Evolutionary conservation across 1,140 invertebrate species (phyloP).

Genomic region (Diabrotica virgifera): DNA sequence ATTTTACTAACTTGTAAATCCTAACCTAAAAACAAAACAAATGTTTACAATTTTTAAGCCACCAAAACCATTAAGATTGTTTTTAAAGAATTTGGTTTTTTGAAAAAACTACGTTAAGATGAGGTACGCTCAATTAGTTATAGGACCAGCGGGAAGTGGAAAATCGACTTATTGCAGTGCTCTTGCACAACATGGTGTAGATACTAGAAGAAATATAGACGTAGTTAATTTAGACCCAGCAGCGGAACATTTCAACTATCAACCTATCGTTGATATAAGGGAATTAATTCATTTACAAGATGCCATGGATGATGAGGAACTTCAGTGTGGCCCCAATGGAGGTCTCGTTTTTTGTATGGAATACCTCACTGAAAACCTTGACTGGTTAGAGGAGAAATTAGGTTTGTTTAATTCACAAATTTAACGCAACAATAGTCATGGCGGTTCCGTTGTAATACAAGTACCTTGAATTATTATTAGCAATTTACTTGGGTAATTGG

Average conservation of each 20-base stretch:
- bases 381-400: slow-evolving; percentile 87
- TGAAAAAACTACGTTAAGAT: slow-evolving; percentile 52
- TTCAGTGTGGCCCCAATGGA: slow-evolving; percentile 95
- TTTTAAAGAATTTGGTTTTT: neutral
- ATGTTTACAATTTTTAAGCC: no score
- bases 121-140: slow-evolving; percentile 91
- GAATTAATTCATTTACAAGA: slow-evolving; percentile 94
- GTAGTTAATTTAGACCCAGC: slow-evolving; percentile 98
- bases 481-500: no score
- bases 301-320: slow-evolving; percentile 92
- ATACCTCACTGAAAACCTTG: slow-evolving; percentile 85
- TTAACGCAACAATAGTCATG: no score
- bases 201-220: slow-evolving; percentile 70
- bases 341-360: slow-evolving; percentile 96
- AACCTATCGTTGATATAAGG: slow-evolving; percentile 82
- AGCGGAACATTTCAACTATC: slow-evolving; percentile 93
- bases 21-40: no score
- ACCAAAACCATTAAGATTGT: no score
- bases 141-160: slow-evolving; percentile 94
- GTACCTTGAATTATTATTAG: no score
- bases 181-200: slow-evolving; percentile 80
- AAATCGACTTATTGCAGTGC: slow-evolving; percentile 97
- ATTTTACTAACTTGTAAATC: no score
- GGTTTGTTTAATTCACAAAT: slow-evolving; percentile 11
- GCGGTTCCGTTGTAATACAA: no score